phyloP scores from a whole-genome alignment of 2,888 invertebrate species.

The Unio pictorum region DNA sequence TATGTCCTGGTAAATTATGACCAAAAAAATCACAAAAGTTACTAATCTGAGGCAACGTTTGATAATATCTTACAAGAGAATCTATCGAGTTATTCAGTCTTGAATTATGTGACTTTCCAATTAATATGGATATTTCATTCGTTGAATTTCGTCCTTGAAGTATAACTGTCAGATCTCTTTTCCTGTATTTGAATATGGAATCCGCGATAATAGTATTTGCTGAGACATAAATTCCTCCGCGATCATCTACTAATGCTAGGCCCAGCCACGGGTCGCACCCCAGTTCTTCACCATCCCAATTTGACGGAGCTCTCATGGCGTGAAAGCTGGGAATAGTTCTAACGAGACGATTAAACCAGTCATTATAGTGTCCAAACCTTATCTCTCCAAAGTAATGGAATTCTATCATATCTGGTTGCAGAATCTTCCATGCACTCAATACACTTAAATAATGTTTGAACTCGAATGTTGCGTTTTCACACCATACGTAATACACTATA shows the following conservation, averaged over 20 bases:
- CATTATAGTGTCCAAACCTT: conserved; percentile 46
- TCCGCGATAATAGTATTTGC: conserved; percentile 43
- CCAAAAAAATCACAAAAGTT: too few species aligned
- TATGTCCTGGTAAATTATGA: too few species aligned
- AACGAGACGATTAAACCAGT: conserved; percentile 56
- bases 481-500: conserved; percentile 62
- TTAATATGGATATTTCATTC: too few species aligned
- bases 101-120: conserved; percentile 3
- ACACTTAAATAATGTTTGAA: conserved; percentile 63
- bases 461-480: conserved; percentile 52
- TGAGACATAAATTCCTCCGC: conserved; percentile 60
- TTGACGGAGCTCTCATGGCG: conserved; percentile 31
- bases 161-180: conserved; percentile 22
- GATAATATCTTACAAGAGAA: background rate
- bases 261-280: conserved; percentile 37
- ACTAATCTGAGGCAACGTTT: too few species aligned
- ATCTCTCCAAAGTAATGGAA: conserved; percentile 43
- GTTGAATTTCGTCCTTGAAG: conserved; percentile 3
- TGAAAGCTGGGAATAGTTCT: conserved; percentile 47
- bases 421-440: conserved; percentile 54
- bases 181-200: conserved; percentile 15
- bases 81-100: background rate
- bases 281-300: conserved; percentile 34
- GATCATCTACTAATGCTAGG: conserved; percentile 45
- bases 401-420: conserved; percentile 59